phyloP scores from a whole-genome alignment of 2,888 invertebrate species.

The Tetragonisca angustula region DNA sequence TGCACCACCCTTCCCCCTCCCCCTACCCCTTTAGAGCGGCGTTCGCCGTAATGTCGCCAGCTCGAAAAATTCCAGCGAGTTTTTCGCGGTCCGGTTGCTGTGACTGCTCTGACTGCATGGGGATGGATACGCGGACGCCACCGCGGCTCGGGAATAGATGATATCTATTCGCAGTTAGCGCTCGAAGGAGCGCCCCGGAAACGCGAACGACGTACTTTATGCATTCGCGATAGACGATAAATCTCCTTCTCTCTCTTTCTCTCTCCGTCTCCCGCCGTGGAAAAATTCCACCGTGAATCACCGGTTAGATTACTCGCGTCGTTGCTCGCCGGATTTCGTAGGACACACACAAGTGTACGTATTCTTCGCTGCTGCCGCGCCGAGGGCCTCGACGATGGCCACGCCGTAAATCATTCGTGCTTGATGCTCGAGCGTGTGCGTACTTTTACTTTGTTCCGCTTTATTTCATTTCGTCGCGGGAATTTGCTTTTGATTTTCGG shows the following conservation, averaged over 20 bases:
- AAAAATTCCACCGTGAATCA: slow-evolving; percentile 70
- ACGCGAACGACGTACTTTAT: slow-evolving; percentile 48
- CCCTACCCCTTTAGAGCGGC: too few relatives aligned
- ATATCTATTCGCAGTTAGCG: slow-evolving; percentile 25
- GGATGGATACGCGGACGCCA: background rate
- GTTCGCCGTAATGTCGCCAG: slow-evolving; percentile 15
- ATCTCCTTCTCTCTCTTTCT: slow-evolving; percentile 35
- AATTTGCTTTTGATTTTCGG: too few relatives aligned
- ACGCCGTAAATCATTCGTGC: slow-evolving; percentile 62
- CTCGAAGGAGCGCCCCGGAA: slow-evolving; percentile 38
- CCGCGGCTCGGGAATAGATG: slow-evolving; percentile 26
- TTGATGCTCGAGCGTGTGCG: slow-evolving; percentile 7
- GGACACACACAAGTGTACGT: slow-evolving; percentile 57
- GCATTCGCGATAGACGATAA: slow-evolving; percentile 61
- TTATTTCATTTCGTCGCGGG: too few relatives aligned
- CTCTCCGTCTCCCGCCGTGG: slow-evolving; percentile 29
- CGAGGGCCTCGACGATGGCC: slow-evolving; percentile 40
- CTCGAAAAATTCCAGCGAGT: slow-evolving; percentile 15
- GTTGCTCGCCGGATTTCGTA: slow-evolving; percentile 64
- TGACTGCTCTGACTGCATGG: background rate
- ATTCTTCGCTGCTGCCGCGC: slow-evolving; percentile 34
- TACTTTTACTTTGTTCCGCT: too few relatives aligned
- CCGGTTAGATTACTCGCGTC: slow-evolving; percentile 65
- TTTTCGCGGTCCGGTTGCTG: background rate
- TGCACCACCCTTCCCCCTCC: too few relatives aligned